A percentile compares a stretch with the other conserved stretches of the same genome.
Conservation (phyloP, 2,888 invertebrate genomes). For the Tricholauxania praeusta region DNA sequence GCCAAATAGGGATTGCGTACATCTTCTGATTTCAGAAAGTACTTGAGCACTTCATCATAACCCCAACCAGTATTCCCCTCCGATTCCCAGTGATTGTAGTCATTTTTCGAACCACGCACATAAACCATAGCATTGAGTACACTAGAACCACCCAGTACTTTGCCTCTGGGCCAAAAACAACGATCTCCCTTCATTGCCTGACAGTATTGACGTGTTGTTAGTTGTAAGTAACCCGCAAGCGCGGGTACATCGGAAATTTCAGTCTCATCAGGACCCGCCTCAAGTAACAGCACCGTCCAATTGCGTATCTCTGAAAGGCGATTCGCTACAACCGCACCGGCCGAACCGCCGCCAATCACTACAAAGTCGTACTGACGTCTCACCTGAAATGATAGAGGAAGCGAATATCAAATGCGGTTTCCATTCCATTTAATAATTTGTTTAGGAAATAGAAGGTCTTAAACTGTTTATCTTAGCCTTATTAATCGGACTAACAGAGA, state of each 20-base stretch:
- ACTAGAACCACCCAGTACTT: constrained; percentile 88
- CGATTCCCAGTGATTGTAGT: constrained; percentile 89
- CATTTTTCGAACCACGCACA: constrained; percentile 86
- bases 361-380: constrained; percentile 87
- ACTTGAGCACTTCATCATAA: constrained; percentile 83
- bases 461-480: too few relatives aligned
- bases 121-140: constrained; percentile 94
- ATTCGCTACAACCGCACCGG: constrained; percentile 89
- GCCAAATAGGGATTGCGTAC: constrained; percentile 86
- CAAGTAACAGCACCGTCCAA: constrained; percentile 86
- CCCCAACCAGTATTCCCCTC: constrained; percentile 90
- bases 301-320: constrained; percentile 83
- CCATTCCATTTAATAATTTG: neutral
- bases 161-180: constrained; percentile 93
- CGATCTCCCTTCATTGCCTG: constrained; percentile 88
- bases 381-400: constrained; percentile 70
- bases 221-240: constrained; percentile 85
- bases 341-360: constrained; percentile 88
- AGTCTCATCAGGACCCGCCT: constrained; percentile 90
- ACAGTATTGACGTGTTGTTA: constrained; percentile 84
- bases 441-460: neutral
- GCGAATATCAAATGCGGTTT: neutral
- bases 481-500: too few relatives aligned
- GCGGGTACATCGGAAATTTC: constrained; percentile 91
- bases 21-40: constrained; percentile 90